Base-by-base conservation (phyloP, 2,797 vertebrate genomes). In the Huso huso region DNA sequence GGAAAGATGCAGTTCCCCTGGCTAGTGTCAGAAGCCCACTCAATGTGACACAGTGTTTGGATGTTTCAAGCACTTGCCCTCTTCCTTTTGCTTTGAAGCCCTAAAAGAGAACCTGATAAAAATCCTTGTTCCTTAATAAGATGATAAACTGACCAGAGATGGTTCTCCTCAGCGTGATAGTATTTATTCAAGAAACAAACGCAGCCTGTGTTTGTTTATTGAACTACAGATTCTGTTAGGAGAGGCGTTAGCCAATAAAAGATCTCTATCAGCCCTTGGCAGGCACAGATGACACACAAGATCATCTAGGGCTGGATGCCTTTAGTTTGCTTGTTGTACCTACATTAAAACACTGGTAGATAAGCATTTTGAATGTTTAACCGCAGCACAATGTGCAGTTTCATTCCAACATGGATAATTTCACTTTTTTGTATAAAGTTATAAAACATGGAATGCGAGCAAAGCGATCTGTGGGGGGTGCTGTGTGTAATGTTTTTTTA, bases 21-120 rank as follows among this genome's bases (percentile, higher is more conserved):
- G 83, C 80, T 77, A 75, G 79, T 79, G 82, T 80, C 83, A 72
- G 81, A 77, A 84, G 83, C 81, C 84, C 84, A 84, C 85, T 83
- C 77, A 9, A 78, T 71, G 74, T 87, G 88, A 88, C 83, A 82
- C 72, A 2, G 67, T 89, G 87, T 90, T 89, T 88, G 84, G 82
- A 82, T 74, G 69, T 82, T 78, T 70, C 18, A 72, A 79, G 83
- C 74, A 75, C 76, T 71, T 66, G 69, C 70, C 49, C 74, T 67
- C 74, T 23, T 70, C 78, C 6, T 61, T 77, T 79, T 79, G 78
- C 86, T 77, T 83, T 79, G 72, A 9, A 53, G 70, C 75, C 78
- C 80, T 84, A 84, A 86, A 84, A 85, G 82, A 86, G 84, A 76
- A 81, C 73, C 84, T 82, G 86, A 81, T 85, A 85, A 84, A 18